Conservation (phyloP, 2,888 invertebrate genomes). For the Amphipyra tragopoginis region DNA sequence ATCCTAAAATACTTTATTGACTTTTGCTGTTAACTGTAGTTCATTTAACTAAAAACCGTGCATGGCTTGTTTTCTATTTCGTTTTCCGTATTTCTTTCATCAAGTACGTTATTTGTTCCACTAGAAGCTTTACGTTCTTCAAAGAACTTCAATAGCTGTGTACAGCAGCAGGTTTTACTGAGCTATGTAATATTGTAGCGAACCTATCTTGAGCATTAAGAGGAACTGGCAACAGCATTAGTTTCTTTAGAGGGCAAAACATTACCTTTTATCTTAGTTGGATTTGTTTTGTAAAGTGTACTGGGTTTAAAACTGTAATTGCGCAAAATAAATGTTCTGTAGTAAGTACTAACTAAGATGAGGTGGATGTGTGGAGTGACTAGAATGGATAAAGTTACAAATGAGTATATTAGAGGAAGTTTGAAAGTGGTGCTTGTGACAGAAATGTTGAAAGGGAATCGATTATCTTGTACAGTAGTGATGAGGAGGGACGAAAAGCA, state of each 20-base stretch:
- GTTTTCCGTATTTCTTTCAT: constrained; percentile 19
- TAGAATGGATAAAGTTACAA: too few relatives aligned
- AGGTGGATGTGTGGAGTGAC: too few relatives aligned
- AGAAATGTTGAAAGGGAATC: too few relatives aligned
- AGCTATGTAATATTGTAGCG: background rate
- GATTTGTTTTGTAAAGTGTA: constrained; percentile 34
- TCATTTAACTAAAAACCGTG: background rate
- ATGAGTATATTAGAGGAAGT: too few relatives aligned
- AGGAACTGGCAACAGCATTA: constrained; percentile 26
- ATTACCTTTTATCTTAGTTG: constrained; percentile 24
- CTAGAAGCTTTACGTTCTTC: constrained; percentile 19
- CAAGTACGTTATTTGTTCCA: constrained; percentile 8
- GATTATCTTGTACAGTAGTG: too few relatives aligned
- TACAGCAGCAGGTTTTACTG: background rate
- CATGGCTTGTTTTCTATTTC: background rate
- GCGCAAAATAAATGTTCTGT: background rate
- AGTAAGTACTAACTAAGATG: constrained; percentile 6
- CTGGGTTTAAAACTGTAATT: constrained; percentile 7
- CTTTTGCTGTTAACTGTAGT: too few relatives aligned
- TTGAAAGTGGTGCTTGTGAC: too few relatives aligned
- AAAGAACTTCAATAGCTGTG: constrained; percentile 18
- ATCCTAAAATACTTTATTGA: too few relatives aligned
- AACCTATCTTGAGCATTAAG: constrained; percentile 15
- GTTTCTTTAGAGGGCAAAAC: constrained; percentile 23
- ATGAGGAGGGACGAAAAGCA: too few relatives aligned